Evolutionary conservation across 2,113 vertebrate species (phyloP), one percentile per base, ranked within the genome.

Genomic region (Girardinichthys multiradiatus): DNA sequence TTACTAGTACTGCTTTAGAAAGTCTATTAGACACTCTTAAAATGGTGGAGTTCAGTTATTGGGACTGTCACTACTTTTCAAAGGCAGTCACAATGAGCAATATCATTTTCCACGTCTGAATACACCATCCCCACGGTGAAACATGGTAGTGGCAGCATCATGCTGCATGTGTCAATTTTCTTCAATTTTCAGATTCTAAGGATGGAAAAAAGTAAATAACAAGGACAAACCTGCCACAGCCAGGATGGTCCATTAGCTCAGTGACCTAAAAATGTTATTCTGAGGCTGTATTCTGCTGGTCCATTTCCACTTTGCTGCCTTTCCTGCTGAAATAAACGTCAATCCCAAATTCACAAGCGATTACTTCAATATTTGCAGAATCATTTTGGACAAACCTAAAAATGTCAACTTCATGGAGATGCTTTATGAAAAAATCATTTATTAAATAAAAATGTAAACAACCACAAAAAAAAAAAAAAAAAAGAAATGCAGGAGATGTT

Each of bases 401-500:
- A 17, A 33, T 33, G 35, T 13, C 33, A 45, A 33, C 1, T 8
- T 57, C 33, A 27, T 1, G 7, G 28, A 58, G 24, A 64, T 4
- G n/a, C n/a, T 28, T 70, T 26, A 54, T 21, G 24, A 48, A 54
- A 24, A 17, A 54, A 54, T 24, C 9, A 54, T 19, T 51, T 51
- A 27, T 33, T 51, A 26, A 29, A 70, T 37, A 14, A 11, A 64
- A 54, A 65, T n/a, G 66, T 12, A 66, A 45, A 21, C 33, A 48
- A 39, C 70, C 73, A 33, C 9, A 12, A 6, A 4, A 8, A 33
- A 11, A 10, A n/a, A n/a, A n/a, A n/a, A n/a, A n/a, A n/a, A n/a
- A n/a, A n/a, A n/a, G n/a, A 39, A 27, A 0, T 74, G 66, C 82
- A 88, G 87, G 62, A 93, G 93, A 93, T 57, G 68, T 89, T 83